Conservation (phyloP, 2,797 vertebrate genomes). For the Myoxocephalus aenaeus region DNA sequence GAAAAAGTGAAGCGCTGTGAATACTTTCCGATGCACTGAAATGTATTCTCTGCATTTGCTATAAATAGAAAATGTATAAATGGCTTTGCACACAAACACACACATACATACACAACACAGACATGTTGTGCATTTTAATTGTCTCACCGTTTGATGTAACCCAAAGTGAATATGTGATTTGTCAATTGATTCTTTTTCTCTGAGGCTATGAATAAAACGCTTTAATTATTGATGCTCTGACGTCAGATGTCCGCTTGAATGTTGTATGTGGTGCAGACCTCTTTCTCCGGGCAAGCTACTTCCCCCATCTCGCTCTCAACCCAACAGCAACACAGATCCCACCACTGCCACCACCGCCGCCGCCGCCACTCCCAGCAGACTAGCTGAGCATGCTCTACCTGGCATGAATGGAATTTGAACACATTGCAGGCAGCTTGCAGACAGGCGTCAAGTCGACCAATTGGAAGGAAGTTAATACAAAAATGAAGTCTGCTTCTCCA, state of each 20-base stretch:
- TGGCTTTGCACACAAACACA: constrained; percentile 41
- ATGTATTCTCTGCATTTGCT: constrained; percentile 15
- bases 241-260: constrained; percentile 86
- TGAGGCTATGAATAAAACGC: constrained; percentile 89
- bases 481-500: constrained; percentile 50
- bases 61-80: constrained; percentile 73
- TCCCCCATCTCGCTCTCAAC: constrained; percentile 63
- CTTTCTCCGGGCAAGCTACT: constrained; percentile 80
- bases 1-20: no score
- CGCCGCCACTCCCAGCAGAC: constrained; percentile 43
- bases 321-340: constrained; percentile 40
- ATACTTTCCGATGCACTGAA: no score
- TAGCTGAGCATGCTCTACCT: constrained; percentile 54
- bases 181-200: constrained; percentile 90
- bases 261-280: constrained; percentile 86
- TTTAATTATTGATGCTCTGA: constrained; percentile 89
- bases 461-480: constrained; percentile 53
- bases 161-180: constrained; percentile 90
- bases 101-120: constrained; percentile 43
- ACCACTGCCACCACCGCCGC: not conserved
- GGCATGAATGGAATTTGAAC: constrained; percentile 72
- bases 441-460: constrained; percentile 72
- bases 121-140: constrained; percentile 82
- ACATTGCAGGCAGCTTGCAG: constrained; percentile 73
- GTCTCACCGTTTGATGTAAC: constrained; percentile 85